Base-by-base conservation (phyloP, 2,113 vertebrate genomes). In the Dicerorhinus sumatrensis region DNA sequence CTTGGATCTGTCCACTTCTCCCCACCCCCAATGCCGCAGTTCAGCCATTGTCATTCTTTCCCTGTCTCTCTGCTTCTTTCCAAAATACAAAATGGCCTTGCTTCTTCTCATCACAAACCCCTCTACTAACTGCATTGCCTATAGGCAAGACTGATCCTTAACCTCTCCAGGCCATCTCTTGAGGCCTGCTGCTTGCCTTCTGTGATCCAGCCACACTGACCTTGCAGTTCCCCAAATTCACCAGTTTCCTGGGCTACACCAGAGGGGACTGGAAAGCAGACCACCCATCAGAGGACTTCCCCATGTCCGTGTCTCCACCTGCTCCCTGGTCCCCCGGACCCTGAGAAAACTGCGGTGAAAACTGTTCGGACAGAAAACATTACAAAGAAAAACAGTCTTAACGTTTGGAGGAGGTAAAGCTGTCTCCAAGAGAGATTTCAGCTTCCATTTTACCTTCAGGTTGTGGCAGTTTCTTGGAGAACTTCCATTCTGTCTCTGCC, bases 381-480 rank as follows among this genome's bases (percentile, higher is more conserved):
- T 72, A 18, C 67, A 6, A 31, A 60, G 82, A 48, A 82, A 80
- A 62, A 46, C 23, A 23, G 14, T 58, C 58, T 90, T 39, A 54
- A 31, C 27, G 42, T 92, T 60, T 70, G 51, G 39, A 65, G 84
- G 81, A 65, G 33, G 63, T 25, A 18, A 16, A 56, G 5, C 36
- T 91, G 51, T 94, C 73, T 95, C 16, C 18, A 62, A 91, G 79
- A 94, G 76, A 91, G 85, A 76, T 79, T 80, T 65, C 20, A 18
- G 69, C 46, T 56, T 94, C 67, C 21, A 3, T 75, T 95, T 92
- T 70, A 36, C 62, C 77, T 16, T 69, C 29, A 73, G 94, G 51
- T 85, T 42, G 8, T 94, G 96, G 85, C 96, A 89, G 79, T 94
- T 97, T 97, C 93, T 96, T 93, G 90, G 95, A 96, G 95, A 56